A percentile compares a stretch with the other conserved stretches of the same genome.
phyloP scores from a whole-genome alignment of 64 coral and sea anemone genomes.

The Pachyseris speciosa region DNA sequence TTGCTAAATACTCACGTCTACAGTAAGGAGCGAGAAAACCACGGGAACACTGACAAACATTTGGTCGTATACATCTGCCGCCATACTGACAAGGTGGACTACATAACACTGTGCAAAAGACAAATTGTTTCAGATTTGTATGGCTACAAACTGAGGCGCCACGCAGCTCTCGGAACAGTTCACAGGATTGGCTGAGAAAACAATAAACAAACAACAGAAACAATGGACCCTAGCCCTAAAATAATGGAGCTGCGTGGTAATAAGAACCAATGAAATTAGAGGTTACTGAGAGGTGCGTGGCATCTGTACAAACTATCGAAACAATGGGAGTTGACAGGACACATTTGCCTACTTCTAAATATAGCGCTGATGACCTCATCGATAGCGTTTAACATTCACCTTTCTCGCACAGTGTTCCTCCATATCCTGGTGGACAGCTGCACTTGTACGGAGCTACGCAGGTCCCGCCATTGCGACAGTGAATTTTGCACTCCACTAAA shows the following conservation, averaged over 20 bases:
- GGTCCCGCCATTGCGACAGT: slow-evolving; percentile 77
- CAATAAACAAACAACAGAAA: too few species aligned
- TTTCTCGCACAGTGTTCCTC: slow-evolving; percentile 76
- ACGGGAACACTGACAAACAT: slow-evolving; percentile 71
- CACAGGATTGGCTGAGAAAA: too few species aligned
- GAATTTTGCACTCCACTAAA: slow-evolving; percentile 71
- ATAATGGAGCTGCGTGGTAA: too few species aligned
- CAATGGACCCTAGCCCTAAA: too few species aligned
- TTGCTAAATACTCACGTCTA: slow-evolving; percentile 83
- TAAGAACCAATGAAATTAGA: too few species aligned
- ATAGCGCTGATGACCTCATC: background rate
- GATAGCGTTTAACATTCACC: background rate
- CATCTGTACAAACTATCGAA: too few species aligned
- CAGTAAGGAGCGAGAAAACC: slow-evolving; percentile 80
- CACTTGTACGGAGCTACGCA: slow-evolving; percentile 76
- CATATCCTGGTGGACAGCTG: slow-evolving; percentile 71
- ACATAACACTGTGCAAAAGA: slow-evolving; percentile 53
- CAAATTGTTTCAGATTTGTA: background rate
- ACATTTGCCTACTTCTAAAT: too few species aligned
- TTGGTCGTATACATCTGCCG: slow-evolving; percentile 75
- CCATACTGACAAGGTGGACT: slow-evolving; percentile 77
- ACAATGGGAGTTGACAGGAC: too few species aligned
- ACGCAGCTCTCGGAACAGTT: too few species aligned
- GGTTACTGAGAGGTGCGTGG: too few species aligned
- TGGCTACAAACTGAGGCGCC: too few species aligned